phyloP scores from a whole-genome alignment of 2,113 vertebrate species.

The Scolopax mira region DNA sequence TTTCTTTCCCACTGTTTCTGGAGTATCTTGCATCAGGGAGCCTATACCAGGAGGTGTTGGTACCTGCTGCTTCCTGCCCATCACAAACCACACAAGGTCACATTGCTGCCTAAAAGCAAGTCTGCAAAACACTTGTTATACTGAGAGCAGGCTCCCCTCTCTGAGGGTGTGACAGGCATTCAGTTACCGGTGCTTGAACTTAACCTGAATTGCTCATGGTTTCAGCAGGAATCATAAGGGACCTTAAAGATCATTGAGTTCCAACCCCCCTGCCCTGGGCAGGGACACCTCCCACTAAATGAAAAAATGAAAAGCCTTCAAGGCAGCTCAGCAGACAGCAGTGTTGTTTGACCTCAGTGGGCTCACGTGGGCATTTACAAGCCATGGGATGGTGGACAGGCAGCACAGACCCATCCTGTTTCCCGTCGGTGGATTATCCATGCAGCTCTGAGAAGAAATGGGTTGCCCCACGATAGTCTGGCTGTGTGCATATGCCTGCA shows the following conservation, averaged over 20 bases:
- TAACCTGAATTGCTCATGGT: neutral
- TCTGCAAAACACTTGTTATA: accelerated
- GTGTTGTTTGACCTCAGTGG: neutral
- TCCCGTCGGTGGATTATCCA: accelerated
- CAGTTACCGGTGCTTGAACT: neutral
- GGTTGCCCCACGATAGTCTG: accelerated
- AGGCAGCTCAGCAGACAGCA: neutral
- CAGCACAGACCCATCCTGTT: neutral
- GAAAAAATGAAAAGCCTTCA: neutral
- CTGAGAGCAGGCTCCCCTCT: too few species aligned
- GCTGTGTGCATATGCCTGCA: neutral
- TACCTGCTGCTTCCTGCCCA: neutral
- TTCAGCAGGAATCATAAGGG: neutral
- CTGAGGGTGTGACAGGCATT: accelerated
- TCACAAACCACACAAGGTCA: neutral
- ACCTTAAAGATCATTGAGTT: too few species aligned
- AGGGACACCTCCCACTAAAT: too few species aligned
- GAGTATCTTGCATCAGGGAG: neutral
- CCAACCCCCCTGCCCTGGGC: too few species aligned
- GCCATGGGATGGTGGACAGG: neutral
- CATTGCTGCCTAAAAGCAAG: neutral
- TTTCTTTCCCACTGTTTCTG: neutral
- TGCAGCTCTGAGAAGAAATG: neutral
- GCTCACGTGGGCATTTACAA: neutral
- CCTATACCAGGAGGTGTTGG: neutral